Base-by-base conservation (phyloP, 2,113 vertebrate genomes). In the Hemiscyllium ocellatum region DNA sequence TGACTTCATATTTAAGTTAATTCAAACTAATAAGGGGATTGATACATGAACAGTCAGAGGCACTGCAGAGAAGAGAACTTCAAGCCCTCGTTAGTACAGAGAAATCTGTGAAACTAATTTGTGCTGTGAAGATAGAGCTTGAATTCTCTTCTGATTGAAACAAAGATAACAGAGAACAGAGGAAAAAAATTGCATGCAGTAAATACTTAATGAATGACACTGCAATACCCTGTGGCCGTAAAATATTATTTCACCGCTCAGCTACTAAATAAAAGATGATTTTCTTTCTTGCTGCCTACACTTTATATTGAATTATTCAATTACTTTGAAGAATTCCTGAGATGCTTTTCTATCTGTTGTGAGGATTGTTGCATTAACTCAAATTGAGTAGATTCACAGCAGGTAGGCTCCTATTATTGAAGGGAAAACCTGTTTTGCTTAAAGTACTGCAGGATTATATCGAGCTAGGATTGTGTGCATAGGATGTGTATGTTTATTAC, bases 201-300 rank as follows among this genome's bases (percentile, higher is more conserved):
- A 93, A 93, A 93, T 93, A 93, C 66, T 66, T 93, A 66, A 93
- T 93, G 89, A 95, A 72, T 52, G 42, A 42, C 7, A 12, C 69
- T 95, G 17, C n/a, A 70, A 52, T 76, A 95, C 42, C 69, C 69
- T 52, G 42, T 95, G 94, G 94, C 94, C 68, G 68, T 95, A 95
- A 95, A 95, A 95, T 95, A 72, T 95, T 70, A 95, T 52, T 95
- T 76, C 68, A 72, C 66, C 68, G 33, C 94, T 72, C 68, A 15
- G 24, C 94, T 72, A 52, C 68, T 95, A 72, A 95, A 95, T 95
- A 95, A 95, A 95, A 93, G 89, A 95, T 95, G 94, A 95, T 95
- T 72, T 47, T 47, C 69, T 72, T 95, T 95, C 42, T 95, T 72
- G 94, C 69, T 95, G 37, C 68, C 50, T 70, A 52, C 47, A 70